These are phyloP conservation scores for Alectura lathami DNA, from an alignment of 2,113 vertebrate genomes.

Conservation along the genomic window DNA sequence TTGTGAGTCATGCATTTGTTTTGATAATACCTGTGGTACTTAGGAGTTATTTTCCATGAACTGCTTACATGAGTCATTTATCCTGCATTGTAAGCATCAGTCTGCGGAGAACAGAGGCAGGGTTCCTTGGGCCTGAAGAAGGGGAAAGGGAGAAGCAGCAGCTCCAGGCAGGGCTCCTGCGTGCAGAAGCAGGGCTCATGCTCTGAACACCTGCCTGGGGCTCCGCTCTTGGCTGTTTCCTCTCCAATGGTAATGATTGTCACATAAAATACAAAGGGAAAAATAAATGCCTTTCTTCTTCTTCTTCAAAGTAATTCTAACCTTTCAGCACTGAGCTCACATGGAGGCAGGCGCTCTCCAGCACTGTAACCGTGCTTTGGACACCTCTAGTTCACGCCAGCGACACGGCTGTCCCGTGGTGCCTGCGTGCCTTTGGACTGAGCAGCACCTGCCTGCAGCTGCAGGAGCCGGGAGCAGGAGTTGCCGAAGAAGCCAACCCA, in stretches of 20 bases:
- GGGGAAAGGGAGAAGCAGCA: neutral
- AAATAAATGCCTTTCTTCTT: slow-evolving; percentile 61
- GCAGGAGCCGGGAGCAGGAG: neutral
- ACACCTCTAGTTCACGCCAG: neutral
- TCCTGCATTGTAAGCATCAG: neutral
- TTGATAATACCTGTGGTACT: neutral
- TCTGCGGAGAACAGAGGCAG: neutral
- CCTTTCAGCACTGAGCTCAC: slow-evolving; percentile 12
- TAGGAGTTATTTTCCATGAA: neutral
- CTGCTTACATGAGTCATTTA: neutral
- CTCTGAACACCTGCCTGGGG: neutral
- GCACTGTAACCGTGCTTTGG: neutral
- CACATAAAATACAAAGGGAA: neutral
- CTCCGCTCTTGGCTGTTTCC: neutral
- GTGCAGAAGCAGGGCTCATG: neutral
- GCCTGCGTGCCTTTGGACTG: slow-evolving; percentile 21
- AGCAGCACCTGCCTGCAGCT: slow-evolving; percentile 5
- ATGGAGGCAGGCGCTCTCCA: neutral
- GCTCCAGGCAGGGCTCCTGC: neutral
- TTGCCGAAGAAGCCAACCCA: neutral
- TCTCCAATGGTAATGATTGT: slow-evolving; percentile 17
- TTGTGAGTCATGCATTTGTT: neutral
- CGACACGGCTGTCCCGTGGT: neutral
- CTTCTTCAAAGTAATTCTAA: slow-evolving; percentile 19
- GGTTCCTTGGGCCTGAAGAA: neutral